Evolutionary conservation across 2,113 vertebrate genomes (phyloP), one percentile per base, ranked within the genome.

Genomic region (Brachionichthys hirsutus): DNA sequence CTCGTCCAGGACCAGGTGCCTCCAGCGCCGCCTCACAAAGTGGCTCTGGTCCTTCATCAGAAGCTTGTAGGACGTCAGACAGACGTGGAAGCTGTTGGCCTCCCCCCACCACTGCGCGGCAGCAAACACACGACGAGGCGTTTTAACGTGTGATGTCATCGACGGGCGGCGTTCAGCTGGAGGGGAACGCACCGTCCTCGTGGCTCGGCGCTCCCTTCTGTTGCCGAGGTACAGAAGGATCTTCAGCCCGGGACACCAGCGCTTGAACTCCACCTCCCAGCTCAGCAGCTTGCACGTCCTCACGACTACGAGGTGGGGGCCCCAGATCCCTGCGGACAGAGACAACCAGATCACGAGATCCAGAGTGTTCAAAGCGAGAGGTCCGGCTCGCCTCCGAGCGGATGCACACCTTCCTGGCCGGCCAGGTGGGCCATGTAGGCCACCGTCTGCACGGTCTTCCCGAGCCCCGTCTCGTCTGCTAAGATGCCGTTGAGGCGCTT

Each of bases 221-320:
- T 87, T 93, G 52, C 95, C 95, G 13, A 95, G 92, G 51, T 95
- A 97, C 18, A 96, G 85, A 18, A 95, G 93, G 60, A 95, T 90
- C 84, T 97, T 97, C 22, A 97, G 75, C 0, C 94, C 94, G 0
- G 95, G 95, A 63, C 94, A 97, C 95, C 95, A 96, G 36, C 95
- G 94, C 73, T 97, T 97, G 70, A 97, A 82, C 77, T 97, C 95
- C 78, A 95, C 86, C 66, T 97, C 95, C 95, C 95, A 96, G 48
- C 90, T 96, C 19, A 97, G 1, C 22, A 97, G 90, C 77, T 94
- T 95, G 83, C 92, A 94, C 7, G 93, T 94, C 50, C 95, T 90
- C 4, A 94, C 94, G n/a, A 96, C 93, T 54, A 96, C 85, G 15
- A 96, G 92, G 52, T 97, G 95, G 35, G 95, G 95, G 12, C 95